Conservation (phyloP, 2,888 invertebrate species). For the Sturmia bella region DNA sequence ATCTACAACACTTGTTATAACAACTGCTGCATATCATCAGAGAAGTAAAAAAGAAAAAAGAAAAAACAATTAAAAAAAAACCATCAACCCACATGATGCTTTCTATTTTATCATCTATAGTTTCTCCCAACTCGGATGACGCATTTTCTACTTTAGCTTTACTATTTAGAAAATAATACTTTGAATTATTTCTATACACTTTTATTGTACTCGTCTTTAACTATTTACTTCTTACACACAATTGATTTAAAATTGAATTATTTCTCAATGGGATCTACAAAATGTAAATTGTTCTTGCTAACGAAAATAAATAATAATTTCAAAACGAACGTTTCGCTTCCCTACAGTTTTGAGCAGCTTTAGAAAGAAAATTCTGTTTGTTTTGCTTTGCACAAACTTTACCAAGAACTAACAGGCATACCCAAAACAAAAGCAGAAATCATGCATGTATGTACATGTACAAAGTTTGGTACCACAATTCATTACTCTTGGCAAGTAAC, state of each 20-base stretch:
- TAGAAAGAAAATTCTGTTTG: no score
- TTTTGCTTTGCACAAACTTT: neutral
- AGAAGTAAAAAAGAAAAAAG: no score
- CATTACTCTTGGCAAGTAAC: no score
- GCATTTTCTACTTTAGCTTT: conserved; percentile 37
- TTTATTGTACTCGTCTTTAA: conserved; percentile 45
- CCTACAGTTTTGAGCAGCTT: neutral
- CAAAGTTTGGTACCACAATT: no score
- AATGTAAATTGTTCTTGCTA: conserved; percentile 40
- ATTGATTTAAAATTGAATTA: conserved; percentile 71
- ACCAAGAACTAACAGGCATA: no score
- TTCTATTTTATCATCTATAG: conserved; percentile 7
- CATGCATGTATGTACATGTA: no score
- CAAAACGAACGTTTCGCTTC: conserved; percentile 15
- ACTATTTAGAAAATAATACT: conserved; percentile 5
- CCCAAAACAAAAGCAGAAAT: no score
- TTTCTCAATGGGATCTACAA: conserved; percentile 56
- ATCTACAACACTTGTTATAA: no score
- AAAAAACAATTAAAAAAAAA: neutral
- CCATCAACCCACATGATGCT: neutral
- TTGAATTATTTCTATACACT: conserved; percentile 1
- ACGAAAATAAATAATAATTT: conserved; percentile 34
- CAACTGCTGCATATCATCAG: no score
- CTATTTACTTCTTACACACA: conserved; percentile 67
- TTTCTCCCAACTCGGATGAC: conserved; percentile 29